Conservation (phyloP, 64 coral and sea anemone genomes). For the Acropora yongei region DNA sequence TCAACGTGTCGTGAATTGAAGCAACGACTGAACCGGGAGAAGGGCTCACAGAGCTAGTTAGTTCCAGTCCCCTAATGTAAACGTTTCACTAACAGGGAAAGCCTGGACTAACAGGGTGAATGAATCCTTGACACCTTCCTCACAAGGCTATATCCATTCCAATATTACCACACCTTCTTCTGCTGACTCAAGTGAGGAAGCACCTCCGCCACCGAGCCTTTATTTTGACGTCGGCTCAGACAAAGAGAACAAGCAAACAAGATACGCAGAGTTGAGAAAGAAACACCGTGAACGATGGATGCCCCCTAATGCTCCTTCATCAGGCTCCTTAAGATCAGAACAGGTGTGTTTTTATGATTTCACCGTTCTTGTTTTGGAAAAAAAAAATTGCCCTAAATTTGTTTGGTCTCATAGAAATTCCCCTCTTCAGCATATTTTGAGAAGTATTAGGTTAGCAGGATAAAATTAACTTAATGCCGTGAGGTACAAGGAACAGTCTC, state of each 20-base stretch:
- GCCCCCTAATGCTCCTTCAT: not conserved
- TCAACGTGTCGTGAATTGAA: too few species aligned
- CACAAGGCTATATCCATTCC: not conserved
- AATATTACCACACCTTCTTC: not conserved
- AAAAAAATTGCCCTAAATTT: too few species aligned
- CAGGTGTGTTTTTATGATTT: not conserved
- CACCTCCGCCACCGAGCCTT: not conserved
- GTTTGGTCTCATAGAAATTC: too few species aligned
- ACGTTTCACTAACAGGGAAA: not conserved
- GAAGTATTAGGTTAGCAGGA: too few species aligned
- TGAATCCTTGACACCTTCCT: not conserved
- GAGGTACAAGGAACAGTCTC: too few species aligned
- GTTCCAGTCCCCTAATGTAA: not conserved
- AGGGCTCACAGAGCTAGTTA: too few species aligned
- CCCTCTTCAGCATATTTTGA: too few species aligned
- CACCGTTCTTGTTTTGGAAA: not conserved
- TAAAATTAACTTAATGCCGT: too few species aligned
- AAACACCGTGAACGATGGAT: constrained; percentile 37
- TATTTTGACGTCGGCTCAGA: constrained; percentile 30
- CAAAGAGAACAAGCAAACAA: constrained; percentile 34
- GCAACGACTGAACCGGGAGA: too few species aligned
- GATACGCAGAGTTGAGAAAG: constrained; percentile 26
- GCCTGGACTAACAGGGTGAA: not conserved
- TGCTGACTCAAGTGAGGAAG: not conserved
- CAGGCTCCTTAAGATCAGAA: not conserved